Base-by-base conservation (phyloP, 2,113 vertebrate species). In the Nothoprocta perdicaria region DNA sequence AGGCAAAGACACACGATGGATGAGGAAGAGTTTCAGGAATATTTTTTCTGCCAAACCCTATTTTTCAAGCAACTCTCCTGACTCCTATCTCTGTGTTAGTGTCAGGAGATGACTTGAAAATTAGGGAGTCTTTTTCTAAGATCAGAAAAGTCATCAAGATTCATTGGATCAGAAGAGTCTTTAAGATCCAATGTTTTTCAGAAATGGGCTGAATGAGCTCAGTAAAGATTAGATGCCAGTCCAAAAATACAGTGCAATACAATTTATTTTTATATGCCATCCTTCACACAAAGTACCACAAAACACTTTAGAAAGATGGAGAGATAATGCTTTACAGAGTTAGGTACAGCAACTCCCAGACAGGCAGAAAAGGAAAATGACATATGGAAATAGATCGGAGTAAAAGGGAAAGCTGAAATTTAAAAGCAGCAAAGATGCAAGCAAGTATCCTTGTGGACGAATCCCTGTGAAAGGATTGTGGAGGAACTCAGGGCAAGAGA, bases 251-350 rank as follows among this genome's bases (percentile, higher is more conserved):
- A 96, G 95, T 96, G 95, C 96, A 96, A 94, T 95, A 95, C 89
- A 95, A 96, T 96, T 96, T 95, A 97, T 96, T 96, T 97, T 97
- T 96, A 96, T 96, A 96, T 95, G 86, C 96, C 94, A 96, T 97
- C 91, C 92, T 87, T 97, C 96, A 97, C 90, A 95, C 89, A 88
- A 93, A 97, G 94, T 96, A 96, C 96, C 95, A 94, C 96, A 97
- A 95, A 97, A 96, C 95, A 97, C 91, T 97, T 96, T 95, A 94
- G 95, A 97, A 91, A 94, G 95, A 97, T 93, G 95, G 95, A 95
- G 78, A 96, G 92, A 95, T 96, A 97, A 97, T 96, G 95, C 93
- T 94, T 97, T 96, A 97, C 93, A 94, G 94, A 95, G 93, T 96
- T 95, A 94, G 92, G 95, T 95, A 95, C 94, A 95, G 92, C 86